Conservation (phyloP, 1,140 invertebrate genomes). For the Thereuonema tuberculata region DNA sequence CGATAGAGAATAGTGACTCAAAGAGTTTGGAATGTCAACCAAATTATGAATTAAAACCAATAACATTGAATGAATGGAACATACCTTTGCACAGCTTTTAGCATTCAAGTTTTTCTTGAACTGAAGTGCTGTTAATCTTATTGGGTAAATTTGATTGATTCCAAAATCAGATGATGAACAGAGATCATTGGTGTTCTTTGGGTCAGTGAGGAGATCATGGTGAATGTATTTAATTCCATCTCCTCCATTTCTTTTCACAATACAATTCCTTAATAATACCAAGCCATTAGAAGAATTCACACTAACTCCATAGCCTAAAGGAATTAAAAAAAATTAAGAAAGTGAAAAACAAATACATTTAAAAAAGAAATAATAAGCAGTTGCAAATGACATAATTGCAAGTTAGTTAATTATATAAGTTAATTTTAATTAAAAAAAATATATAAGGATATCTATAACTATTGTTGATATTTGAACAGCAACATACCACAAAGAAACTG, state of each 20-base stretch:
- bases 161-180: slow-evolving; percentile 3
- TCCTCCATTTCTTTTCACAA: slow-evolving; percentile 60
- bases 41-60: no score
- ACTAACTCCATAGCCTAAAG: slow-evolving; percentile 66
- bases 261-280: slow-evolving; percentile 52
- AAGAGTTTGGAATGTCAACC: neutral
- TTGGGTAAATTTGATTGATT: slow-evolving; percentile 13
- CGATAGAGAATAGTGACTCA: no score
- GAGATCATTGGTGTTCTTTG: slow-evolving; percentile 51
- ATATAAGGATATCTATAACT: no score
- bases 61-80: no score
- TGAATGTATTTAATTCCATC: slow-evolving; percentile 75
- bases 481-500: no score
- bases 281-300: slow-evolving; percentile 71
- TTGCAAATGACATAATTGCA: neutral
- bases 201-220: slow-evolving; percentile 58
- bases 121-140: neutral
- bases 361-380: neutral
- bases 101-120: slow-evolving; percentile 26
- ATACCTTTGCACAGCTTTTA: slow-evolving; percentile 56
- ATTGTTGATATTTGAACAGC: no score
- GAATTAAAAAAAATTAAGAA: slow-evolving; percentile 3
- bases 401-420: neutral
- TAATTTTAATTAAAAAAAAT: neutral
- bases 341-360: neutral